Percentiles rank a stretch among this genome's conserved stretches.
phyloP scores from a whole-genome alignment of 2,113 vertebrate species.

The Cyanoliseus patagonus region DNA sequence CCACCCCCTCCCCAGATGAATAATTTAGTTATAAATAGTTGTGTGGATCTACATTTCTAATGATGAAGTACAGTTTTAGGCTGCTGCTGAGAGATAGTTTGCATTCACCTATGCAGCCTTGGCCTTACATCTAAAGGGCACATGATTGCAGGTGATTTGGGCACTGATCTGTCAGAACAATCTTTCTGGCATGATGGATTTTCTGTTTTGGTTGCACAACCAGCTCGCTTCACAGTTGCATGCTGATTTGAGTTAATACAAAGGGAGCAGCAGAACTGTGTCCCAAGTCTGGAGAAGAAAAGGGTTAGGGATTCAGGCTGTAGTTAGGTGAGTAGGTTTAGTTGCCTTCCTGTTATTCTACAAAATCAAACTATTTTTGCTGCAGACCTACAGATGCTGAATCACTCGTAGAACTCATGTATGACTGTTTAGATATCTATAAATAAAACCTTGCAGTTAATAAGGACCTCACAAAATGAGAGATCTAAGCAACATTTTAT shows the following conservation, averaged over 20 bases:
- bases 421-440: not conserved
- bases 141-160: not conserved
- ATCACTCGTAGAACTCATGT: not conserved
- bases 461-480: not conserved
- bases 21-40: not conserved
- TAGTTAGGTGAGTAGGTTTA: not conserved
- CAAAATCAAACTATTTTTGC: not conserved
- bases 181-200: not conserved
- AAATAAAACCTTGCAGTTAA: not conserved
- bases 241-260: not conserved
- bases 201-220: not conserved
- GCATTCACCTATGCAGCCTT: not conserved
- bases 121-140: not conserved
- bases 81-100: not conserved
- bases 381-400: not conserved
- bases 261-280: not conserved
- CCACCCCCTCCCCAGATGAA: not conserved
- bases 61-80: not conserved
- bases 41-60: not conserved
- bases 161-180: not conserved
- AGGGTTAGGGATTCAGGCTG: not conserved
- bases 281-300: not conserved
- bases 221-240: not conserved
- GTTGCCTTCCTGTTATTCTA: not conserved
- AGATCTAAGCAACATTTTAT: not conserved